These are phyloP conservation scores for Ispidina lecontei DNA, from an alignment of 2,797 vertebrate species.

Conservation along the genomic window DNA sequence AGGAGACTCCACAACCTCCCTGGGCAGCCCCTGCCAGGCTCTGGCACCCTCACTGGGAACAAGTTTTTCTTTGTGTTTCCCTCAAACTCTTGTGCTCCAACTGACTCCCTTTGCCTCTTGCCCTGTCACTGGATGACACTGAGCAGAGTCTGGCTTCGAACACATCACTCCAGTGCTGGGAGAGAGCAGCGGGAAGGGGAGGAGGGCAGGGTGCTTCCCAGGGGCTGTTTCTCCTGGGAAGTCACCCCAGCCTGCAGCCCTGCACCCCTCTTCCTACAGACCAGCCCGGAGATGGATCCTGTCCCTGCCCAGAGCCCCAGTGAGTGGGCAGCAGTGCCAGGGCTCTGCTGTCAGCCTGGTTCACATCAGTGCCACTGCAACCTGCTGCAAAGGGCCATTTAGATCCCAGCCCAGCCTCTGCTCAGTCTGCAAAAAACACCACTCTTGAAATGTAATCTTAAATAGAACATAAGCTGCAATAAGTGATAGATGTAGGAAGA, in stretches of 20 bases:
- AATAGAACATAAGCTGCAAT: background rate
- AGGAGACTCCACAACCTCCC: too few relatives aligned
- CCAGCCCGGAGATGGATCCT: too few relatives aligned
- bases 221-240: background rate
- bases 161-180: background rate
- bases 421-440: background rate
- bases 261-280: rapidly evolving
- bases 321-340: background rate
- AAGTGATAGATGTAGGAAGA: background rate
- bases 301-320: rapidly evolving
- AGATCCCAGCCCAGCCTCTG: background rate
- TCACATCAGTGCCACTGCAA: rapidly evolving
- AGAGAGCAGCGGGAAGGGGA: rapidly evolving
- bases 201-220: too few relatives aligned
- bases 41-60: too few relatives aligned
- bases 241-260: rapidly evolving
- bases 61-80: too few relatives aligned
- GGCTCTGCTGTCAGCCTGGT: rapidly evolving
- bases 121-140: background rate
- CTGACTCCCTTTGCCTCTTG: too few relatives aligned
- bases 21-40: too few relatives aligned
- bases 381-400: background rate
- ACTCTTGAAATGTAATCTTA: background rate
- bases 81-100: too few relatives aligned
- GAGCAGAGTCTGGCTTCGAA: background rate